Evolutionary conservation across 2,888 invertebrate genomes (phyloP).

Genomic region (Minunthozetes semirufus): DNA sequence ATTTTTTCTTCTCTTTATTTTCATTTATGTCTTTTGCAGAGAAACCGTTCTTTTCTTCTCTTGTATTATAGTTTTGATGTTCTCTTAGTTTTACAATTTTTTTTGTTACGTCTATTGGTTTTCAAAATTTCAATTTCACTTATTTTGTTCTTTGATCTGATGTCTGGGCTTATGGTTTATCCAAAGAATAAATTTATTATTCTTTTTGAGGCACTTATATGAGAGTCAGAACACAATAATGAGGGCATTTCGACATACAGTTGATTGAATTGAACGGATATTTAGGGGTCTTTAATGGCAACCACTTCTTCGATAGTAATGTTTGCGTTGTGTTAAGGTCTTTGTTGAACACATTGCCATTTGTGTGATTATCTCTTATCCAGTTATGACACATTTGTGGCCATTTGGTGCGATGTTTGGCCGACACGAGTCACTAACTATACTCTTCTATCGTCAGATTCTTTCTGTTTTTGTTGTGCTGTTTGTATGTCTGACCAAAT

Average conservation of each 20-base stretch:
- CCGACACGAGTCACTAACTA: slow-evolving; percentile 26
- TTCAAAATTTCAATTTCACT: neutral
- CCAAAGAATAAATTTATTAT: neutral
- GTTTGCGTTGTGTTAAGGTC: neutral
- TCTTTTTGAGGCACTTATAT: neutral
- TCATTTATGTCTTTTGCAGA: neutral
- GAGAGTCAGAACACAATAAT: neutral
- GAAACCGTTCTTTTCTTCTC: neutral
- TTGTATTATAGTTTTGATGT: neutral
- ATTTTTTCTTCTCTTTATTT: neutral
- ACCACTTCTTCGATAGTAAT: slow-evolving; percentile 3
- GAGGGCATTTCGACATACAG: neutral
- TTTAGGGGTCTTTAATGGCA: neutral
- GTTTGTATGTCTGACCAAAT: neutral
- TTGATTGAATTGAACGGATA: neutral
- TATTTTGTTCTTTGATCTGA: neutral
- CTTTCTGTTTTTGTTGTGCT: neutral
- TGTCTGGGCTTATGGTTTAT: neutral
- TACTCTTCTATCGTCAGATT: neutral
- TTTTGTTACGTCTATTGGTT: neutral
- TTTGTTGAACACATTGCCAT: slow-evolving; percentile 9
- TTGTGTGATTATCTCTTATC: slow-evolving; percentile 4
- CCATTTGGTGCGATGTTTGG: slow-evolving; percentile 2
- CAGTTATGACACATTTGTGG: slow-evolving; percentile 30
- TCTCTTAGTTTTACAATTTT: neutral